A percentile compares a stretch with the other conserved stretches of the same genome.
Conservation (phyloP, 2,113 vertebrate genomes). For the Octodon degus region DNA sequence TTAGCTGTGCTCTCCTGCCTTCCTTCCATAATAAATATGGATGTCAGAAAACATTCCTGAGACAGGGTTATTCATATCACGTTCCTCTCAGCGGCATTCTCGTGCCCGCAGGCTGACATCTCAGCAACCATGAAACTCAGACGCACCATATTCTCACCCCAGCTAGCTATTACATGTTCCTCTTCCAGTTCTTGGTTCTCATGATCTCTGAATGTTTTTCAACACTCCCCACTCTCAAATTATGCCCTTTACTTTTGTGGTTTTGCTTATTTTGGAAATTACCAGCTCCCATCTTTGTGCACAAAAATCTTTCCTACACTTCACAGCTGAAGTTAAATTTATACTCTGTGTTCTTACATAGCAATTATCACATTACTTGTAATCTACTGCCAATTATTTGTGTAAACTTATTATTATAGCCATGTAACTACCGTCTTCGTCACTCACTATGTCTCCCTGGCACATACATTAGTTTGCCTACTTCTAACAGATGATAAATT, state of each 20-base stretch:
- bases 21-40: neutral
- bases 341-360: neutral
- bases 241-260: neutral
- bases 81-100: neutral
- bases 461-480: neutral
- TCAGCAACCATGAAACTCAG: neutral
- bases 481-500: neutral
- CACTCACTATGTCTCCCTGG: neutral
- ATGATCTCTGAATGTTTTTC: neutral
- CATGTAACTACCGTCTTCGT: neutral
- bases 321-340: slow-evolving; percentile 39
- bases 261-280: slow-evolving; percentile 38
- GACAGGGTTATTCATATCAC: neutral
- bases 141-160: neutral
- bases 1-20: neutral
- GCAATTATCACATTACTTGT: neutral
- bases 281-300: neutral
- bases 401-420: neutral
- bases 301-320: neutral
- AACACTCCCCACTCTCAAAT: neutral
- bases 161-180: neutral
- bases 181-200: neutral
- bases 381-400: slow-evolving; percentile 17
- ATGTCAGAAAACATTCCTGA: neutral
- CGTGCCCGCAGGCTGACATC: neutral